Evolutionary conservation across 2,797 vertebrate genomes (phyloP), one percentile per base, ranked within the genome.

Genomic region (Champsocephalus gunnari): DNA sequence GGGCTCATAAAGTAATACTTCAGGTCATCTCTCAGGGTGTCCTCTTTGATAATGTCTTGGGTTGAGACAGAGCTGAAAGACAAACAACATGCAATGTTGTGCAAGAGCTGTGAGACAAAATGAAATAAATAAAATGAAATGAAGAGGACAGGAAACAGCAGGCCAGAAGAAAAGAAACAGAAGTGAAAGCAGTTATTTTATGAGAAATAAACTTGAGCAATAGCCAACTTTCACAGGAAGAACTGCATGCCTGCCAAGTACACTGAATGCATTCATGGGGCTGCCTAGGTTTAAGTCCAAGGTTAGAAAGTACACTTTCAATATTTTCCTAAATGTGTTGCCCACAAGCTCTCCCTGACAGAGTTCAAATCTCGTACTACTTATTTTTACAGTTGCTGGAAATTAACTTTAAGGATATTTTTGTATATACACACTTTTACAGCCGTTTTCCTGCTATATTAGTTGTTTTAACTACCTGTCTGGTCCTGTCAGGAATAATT

Each of bases 1-100:
- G 98, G 98, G 75, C 94, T 99, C 98, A 99, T 99, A 86, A 99
- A 99, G 92, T 99, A 99, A 87, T 96, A 99, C 80, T 82, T 96
- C 72, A 99, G 93, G 89, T 99, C 98, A 80, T 98, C 96, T 88
- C 95, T 96, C 77, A 99, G 91, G 12, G 69, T 81, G 0, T 89
- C 78, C 83, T 94, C 92, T 50, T 95, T 96, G 60, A 93, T 72
- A 45, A 94, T 80, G 9, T 95, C 93, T 61, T 81, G 80, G 28
- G 78, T 86, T 51, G 81, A 34, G 49, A 78, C 77, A 16, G 91
- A 92, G 73, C 94, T 94, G 84, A 41, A 86, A 71, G 34, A n/a
- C 73, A 17, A 60, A 12, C 16, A 43, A 28, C 34, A 60, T 47
- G 3, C 17, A 9, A 44, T 11, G 45, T 4, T 17, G 53, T 9